Evolutionary conservation across 2,797 vertebrate species (phyloP), one percentile per base, ranked within the genome.

Genomic region (Leptatherina wallacei): DNA sequence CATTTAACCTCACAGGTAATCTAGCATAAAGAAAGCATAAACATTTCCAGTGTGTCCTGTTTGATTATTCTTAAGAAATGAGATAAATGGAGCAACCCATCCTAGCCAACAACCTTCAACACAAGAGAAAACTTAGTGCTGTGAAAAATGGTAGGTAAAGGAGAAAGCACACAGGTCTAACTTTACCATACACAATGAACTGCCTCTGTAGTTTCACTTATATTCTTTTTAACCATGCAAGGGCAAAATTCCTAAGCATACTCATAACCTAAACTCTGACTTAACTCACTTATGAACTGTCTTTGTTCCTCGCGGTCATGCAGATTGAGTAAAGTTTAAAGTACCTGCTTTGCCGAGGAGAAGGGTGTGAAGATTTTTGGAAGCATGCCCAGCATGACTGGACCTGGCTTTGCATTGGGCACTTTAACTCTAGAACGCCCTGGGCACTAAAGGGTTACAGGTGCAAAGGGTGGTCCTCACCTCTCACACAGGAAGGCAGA

Each of bases 401-500:
- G 80, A 84, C 76, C 73, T 71, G 83, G 80, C 78, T 85, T 80
- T 81, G 78, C 84, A 76, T 77, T 77, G 78, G 77, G 71, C 77
- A 59, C 80, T 88, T 85, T 73, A 73, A 82, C 81, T 92, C 81
- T 91, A 93, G 89, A 94, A 92, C 87, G 67, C 84, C 92, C 91
- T 93, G 84, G 92, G 93, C 92, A 93, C 90, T 93, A 94, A 92
- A 95, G 93, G 93, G 93, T 95, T 94, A 95, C 84, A 92, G 92
- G 93, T 94, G 91, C 91, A 90, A 87, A 92, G 85, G 88, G 89
- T 93, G 92, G 92, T 92, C 91, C 84, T 92, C 89, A 93, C 90
- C 89, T 93, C 88, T 83, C 91, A 94, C 85, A 78, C 27, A 67
- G 88, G 78, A 75, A 68, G 65, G 52, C 76, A 42, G 54, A 76